Evolutionary conservation across 1,140 invertebrate species (phyloP), one percentile per base, ranked within the genome.

Genomic region (Bombus confusus): DNA sequence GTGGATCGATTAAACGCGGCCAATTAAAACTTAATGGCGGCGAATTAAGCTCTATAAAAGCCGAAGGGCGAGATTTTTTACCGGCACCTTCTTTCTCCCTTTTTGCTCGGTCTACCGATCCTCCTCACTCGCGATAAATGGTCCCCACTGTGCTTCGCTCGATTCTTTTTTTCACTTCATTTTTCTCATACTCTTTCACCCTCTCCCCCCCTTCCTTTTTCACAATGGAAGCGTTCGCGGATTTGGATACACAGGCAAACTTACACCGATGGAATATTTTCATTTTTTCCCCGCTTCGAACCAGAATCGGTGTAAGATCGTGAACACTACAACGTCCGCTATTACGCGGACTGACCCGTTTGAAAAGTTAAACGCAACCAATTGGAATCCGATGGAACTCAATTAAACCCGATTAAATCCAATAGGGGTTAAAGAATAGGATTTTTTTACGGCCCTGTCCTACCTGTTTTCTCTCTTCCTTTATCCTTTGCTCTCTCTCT

Each of bases 1-100:
- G 84, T 37, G 78, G 84, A 85, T 85, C 84, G 84, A 85, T 85
- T 85, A 81, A 85, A 74, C 84, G 84, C 71, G 84, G 84, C 84
- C 84, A 85, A 85, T 85, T 85, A 85, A 85, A 85, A 81, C 79
- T 74, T 85, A 85, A 81, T 85, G 71, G 79, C 69, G 62, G 59
- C 79, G 84, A 85, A 85, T 85, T 85, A 85, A 85, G 79, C 79
- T 75, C 84, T 59, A 85, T 85, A 80, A 80, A 85, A 85, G 71
- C 83, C 77, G 83, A 72, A 79, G 79, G 79, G 79, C 59, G 78
- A 81, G 84, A 81, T 85, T 85, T 80, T 85, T 85, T 52, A 64
- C 52, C 83, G n/a, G 22, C 13, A 3, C n/a, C 28, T 43, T 22
- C 39, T 41, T 66, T 34, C 71, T 47, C 25, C 43, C 18, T 68